These are phyloP conservation scores for Acyrthosiphon pisum DNA, from an alignment of 1,140 invertebrate species.

Conservation along the genomic window DNA sequence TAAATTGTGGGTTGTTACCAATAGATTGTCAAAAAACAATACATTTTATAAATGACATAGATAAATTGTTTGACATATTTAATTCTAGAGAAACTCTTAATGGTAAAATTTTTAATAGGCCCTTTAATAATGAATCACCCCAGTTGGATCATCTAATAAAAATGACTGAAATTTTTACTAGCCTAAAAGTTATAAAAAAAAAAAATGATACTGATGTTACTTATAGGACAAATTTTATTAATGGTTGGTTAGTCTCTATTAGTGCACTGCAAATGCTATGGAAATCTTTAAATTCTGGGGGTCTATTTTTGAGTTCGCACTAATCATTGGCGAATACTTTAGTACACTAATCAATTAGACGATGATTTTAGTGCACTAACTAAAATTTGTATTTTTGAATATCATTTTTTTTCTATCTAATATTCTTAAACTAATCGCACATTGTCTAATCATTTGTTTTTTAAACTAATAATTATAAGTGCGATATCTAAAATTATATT, in stretches of 20 bases:
- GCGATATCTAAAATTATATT: no score
- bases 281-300: neutral
- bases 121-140: neutral
- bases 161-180: slow-evolving; percentile 12
- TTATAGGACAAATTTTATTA: neutral
- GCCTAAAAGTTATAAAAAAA: slow-evolving; percentile 8
- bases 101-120: neutral
- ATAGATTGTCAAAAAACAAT: slow-evolving; percentile 4
- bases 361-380: no score
- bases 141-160: slow-evolving; percentile 11
- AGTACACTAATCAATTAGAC: no score
- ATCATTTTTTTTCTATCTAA: no score
- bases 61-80: slow-evolving; percentile 13
- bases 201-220: slow-evolving; percentile 4
- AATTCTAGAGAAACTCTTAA: neutral
- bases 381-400: no score
- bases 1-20: neutral
- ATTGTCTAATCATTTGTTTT: no score
- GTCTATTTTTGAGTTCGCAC: no score
- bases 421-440: no score
- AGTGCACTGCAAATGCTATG: neutral
- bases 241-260: slow-evolving; percentile 28
- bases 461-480: no score
- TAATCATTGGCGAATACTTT: neutral
- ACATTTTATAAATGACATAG: slow-evolving; percentile 22